A percentile compares a stretch with the other conserved stretches of the same genome.
Evolutionary conservation across 2,113 vertebrate genomes (phyloP).

Genomic region (Crotophaga sulcirostris): DNA sequence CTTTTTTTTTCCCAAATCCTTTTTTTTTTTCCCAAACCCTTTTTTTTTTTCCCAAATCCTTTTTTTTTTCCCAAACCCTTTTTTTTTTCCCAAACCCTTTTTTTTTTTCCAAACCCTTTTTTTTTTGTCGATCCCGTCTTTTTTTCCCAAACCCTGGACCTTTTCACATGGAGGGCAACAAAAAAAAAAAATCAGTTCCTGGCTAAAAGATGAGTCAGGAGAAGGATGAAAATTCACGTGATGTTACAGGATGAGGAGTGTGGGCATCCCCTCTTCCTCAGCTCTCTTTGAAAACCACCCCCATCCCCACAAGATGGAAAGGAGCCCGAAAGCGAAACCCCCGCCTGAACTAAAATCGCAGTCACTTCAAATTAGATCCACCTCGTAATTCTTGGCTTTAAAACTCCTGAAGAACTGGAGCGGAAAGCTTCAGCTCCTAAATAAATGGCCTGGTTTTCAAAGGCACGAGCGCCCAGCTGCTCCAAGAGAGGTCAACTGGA

Average conservation of each 20-base stretch:
- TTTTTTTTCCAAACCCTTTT: not conserved
- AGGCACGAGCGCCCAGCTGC: constrained; percentile 41
- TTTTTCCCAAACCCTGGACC: not conserved
- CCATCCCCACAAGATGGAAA: not conserved
- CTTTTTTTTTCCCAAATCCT: not conserved
- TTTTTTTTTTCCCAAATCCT: not conserved
- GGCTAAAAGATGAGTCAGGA: not conserved
- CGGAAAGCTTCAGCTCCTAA: constrained; percentile 45
- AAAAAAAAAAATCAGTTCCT: not conserved
- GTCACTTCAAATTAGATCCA: constrained; percentile 57
- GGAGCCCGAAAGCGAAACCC: constrained; percentile 26
- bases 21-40: not conserved
- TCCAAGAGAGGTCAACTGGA: constrained; percentile 44
- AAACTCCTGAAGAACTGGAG: constrained; percentile 44
- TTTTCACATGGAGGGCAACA: not conserved
- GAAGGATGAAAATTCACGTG: not conserved
- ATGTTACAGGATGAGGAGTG: not conserved
- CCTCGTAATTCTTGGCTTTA: constrained; percentile 49
- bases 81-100: not conserved
- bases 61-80: not conserved
- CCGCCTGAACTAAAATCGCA: constrained; percentile 18
- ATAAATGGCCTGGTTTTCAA: constrained; percentile 49
- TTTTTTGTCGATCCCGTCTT: not conserved
- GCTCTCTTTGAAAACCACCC: not conserved
- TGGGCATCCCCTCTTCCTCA: not conserved